phyloP scores from a whole-genome alignment of 2,888 invertebrate species.

The Dryadula phaetusa region DNA sequence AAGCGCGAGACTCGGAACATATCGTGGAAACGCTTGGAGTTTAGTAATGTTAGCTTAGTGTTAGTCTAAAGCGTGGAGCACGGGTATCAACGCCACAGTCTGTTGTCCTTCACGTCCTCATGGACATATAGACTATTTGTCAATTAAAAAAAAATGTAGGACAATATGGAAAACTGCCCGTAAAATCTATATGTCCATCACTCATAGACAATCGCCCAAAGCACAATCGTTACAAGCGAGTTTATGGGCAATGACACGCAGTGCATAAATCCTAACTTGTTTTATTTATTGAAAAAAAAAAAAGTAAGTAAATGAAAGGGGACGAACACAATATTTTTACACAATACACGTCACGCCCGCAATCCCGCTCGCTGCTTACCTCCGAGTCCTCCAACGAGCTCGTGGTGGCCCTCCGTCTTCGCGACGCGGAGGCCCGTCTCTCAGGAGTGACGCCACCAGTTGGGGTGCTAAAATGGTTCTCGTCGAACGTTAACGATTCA shows the following conservation, averaged over 20 bases:
- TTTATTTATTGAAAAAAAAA: constrained; percentile 12
- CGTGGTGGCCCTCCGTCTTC: constrained; percentile 58
- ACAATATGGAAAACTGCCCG: not conserved
- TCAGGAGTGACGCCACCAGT: constrained; percentile 65
- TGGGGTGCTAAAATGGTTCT: constrained; percentile 82
- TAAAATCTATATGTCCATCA: constrained; percentile 44
- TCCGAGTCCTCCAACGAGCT: constrained; percentile 76
- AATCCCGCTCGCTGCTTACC: constrained; percentile 67
- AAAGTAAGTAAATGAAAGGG: constrained; percentile 23
- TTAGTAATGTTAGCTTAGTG: constrained; percentile 44
- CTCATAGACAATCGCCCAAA: constrained; percentile 75
- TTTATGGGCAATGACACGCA: constrained; percentile 45
- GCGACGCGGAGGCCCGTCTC: constrained; percentile 51
- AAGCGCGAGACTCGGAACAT: constrained; percentile 32
- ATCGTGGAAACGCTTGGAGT: constrained; percentile 19
- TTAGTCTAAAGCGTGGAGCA: constrained; percentile 59
- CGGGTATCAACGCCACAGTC: constrained; percentile 67
- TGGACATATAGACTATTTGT: constrained; percentile 50
- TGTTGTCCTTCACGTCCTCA: constrained; percentile 61
- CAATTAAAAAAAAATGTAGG: not conserved
- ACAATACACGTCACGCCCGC: constrained; percentile 56
- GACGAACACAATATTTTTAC: constrained; percentile 39
- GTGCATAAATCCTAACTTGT: constrained; percentile 39
- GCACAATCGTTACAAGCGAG: constrained; percentile 53
- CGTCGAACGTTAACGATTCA: constrained; percentile 73